A percentile compares a stretch with the other conserved stretches of the same genome.
phyloP scores from a whole-genome alignment of 2,113 vertebrate species.

The Oncorhynchus gorbuscha region DNA sequence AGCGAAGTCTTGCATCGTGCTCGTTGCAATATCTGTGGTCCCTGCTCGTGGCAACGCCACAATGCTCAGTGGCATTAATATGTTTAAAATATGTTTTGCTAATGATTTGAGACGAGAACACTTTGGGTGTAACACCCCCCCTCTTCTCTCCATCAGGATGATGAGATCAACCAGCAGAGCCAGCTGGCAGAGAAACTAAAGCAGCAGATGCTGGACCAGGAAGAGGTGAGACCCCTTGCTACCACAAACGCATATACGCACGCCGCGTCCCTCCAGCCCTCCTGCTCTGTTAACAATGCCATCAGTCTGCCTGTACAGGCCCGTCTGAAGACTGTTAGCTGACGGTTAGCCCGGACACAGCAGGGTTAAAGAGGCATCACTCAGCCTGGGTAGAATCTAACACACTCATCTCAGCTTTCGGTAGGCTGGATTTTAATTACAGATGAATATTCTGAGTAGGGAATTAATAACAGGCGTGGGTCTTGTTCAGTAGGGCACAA shows the following conservation, averaged over 20 bases:
- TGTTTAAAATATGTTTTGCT: background rate
- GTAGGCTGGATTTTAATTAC: too few relatives aligned
- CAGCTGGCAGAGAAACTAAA: slow-evolving; percentile 91
- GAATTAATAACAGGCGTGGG: too few relatives aligned
- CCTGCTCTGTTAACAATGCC: slow-evolving; percentile 27
- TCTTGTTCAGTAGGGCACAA: too few relatives aligned
- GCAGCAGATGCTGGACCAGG: slow-evolving; percentile 95
- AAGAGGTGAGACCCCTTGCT: slow-evolving; percentile 80
- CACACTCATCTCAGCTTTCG: too few relatives aligned
- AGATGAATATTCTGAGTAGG: too few relatives aligned
- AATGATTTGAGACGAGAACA: background rate
- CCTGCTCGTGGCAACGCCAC: too few relatives aligned
- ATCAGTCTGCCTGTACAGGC: slow-evolving; percentile 22
- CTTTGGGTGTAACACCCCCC: background rate
- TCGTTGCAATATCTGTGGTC: too few relatives aligned
- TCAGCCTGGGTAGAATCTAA: too few relatives aligned
- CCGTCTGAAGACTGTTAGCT: too few relatives aligned
- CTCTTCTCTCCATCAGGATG: slow-evolving; percentile 78
- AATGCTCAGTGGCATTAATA: too few relatives aligned
- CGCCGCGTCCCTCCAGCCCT: background rate
- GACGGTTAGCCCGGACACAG: background rate
- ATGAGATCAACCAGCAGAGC: slow-evolving; percentile 98
- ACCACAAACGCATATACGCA: background rate
- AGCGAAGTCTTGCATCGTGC: too few relatives aligned
- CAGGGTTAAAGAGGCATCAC: background rate